Conservation (phyloP, 2,797 vertebrate genomes). For the Brotogeris chrysoptera region DNA sequence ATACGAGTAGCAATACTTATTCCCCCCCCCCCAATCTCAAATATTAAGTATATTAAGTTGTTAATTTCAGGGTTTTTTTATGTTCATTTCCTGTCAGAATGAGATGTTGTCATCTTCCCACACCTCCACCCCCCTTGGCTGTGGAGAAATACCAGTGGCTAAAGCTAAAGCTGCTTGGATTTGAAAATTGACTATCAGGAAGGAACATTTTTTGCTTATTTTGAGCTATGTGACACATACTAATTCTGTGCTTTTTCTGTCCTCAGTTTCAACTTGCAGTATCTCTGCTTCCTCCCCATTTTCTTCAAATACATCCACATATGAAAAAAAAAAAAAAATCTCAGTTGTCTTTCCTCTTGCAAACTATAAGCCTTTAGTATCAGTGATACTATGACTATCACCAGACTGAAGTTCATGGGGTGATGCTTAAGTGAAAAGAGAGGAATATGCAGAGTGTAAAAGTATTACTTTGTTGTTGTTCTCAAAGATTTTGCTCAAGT, state of each 20-base stretch:
- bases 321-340: not conserved
- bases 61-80: not conserved
- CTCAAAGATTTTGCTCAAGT: not conserved
- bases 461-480: not conserved
- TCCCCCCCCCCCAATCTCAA: not conserved
- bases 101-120: not conserved
- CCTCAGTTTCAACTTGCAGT: not conserved
- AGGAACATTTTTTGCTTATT: not conserved
- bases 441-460: not conserved
- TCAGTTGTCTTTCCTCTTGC: not conserved
- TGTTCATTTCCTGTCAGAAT: not conserved
- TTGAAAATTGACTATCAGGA: not conserved
- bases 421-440: not conserved
- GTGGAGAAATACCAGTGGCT: not conserved
- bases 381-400: not conserved
- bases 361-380: not conserved
- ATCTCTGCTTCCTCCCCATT: not conserved
- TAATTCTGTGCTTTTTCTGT: not conserved
- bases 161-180: not conserved
- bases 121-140: not conserved
- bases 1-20: not conserved
- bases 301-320: not conserved
- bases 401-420: not conserved
- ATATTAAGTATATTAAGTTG: not conserved
- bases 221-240: not conserved